These are phyloP conservation scores for Heliopora coerulea DNA, from an alignment of 92 coral and sea anemone genomes.

Conservation along the genomic window DNA sequence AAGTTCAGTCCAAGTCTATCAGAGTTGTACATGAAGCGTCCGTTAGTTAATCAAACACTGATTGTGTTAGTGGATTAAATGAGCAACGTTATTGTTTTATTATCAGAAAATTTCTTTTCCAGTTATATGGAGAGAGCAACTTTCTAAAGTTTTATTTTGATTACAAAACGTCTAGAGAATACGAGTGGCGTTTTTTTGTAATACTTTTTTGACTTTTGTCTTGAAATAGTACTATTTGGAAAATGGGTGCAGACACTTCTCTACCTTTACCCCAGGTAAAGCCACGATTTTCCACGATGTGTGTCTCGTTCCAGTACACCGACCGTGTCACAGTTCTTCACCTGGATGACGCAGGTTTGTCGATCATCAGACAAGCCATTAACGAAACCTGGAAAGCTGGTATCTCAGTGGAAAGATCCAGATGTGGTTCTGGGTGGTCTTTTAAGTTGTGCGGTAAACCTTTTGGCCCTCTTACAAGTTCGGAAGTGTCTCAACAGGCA, in stretches of 20 bases:
- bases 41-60: too few relatives aligned
- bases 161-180: too few relatives aligned
- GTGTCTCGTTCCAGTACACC: slow-evolving; percentile 33
- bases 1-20: too few relatives aligned
- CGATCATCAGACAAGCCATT: slow-evolving; percentile 53
- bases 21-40: too few relatives aligned
- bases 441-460: slow-evolving; percentile 39
- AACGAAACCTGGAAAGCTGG: slow-evolving; percentile 52
- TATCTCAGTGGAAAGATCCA: slow-evolving; percentile 46
- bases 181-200: too few relatives aligned
- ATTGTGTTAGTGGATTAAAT: too few relatives aligned
- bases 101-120: too few relatives aligned
- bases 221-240: too few relatives aligned
- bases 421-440: slow-evolving; percentile 43
- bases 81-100: too few relatives aligned
- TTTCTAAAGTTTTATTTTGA: too few relatives aligned
- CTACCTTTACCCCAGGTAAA: slow-evolving; percentile 49
- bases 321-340: slow-evolving; percentile 53
- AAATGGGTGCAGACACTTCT: slow-evolving; percentile 36
- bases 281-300: slow-evolving; percentile 65
- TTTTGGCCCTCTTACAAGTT: slow-evolving; percentile 18
- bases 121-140: too few relatives aligned
- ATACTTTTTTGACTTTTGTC: too few relatives aligned
- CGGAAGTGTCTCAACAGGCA: slow-evolving; percentile 4
- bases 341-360: slow-evolving; percentile 45